Base-by-base conservation (phyloP, 1,140 invertebrate species). In the Zaprionus davidi region DNA sequence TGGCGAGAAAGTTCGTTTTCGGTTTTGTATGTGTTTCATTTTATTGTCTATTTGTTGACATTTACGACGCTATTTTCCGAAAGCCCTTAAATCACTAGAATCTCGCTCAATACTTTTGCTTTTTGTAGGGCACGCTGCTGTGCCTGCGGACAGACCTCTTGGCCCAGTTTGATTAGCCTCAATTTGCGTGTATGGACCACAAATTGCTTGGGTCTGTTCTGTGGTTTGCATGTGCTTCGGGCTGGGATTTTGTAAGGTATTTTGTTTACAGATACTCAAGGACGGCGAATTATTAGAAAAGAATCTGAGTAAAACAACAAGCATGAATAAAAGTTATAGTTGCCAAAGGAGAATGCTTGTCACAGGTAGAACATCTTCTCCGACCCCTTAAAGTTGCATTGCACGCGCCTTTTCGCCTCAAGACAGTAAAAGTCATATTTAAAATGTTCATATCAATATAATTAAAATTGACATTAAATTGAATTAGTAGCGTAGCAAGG, bases 151-250 rank as follows among this genome's bases (percentile, higher is more conserved):
- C 46, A 22, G 46, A 24, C 20, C 46, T 13, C 46, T 74, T 82
- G 73, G 60, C 86, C 85, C 53, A 82, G 79, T 90, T 90, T 90
- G 81, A 85, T 90, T 90, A 84, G 62, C 85, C 85, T 73, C 76
- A 71, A 77, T 90, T 82, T 76, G 53, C 74, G 53, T 68, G 41
- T 57, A 38, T 60, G 24, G 70, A 58, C 78, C 75, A 56, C 71
- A 87, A 78, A 59, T 58, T 46, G 59, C 38, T 56, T 70, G n/a
- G 36, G 49, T 57, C 7, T 34, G 17, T 72, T 55, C 11, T 44
- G 5, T 49, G 63, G 55, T 66, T 44, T 53, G 34, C 51, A 62
- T 68, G 20, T 41, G n/a, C 15, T 13, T 2, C 31, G n/a, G 34
- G 20, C 12, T 22, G 15, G 22, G 7, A 7, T 46, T 46, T 46